A percentile compares a stretch with the other conserved stretches of the same genome.
phyloP scores from a whole-genome alignment of 2,888 invertebrate species.

The Campoletis raptor region DNA sequence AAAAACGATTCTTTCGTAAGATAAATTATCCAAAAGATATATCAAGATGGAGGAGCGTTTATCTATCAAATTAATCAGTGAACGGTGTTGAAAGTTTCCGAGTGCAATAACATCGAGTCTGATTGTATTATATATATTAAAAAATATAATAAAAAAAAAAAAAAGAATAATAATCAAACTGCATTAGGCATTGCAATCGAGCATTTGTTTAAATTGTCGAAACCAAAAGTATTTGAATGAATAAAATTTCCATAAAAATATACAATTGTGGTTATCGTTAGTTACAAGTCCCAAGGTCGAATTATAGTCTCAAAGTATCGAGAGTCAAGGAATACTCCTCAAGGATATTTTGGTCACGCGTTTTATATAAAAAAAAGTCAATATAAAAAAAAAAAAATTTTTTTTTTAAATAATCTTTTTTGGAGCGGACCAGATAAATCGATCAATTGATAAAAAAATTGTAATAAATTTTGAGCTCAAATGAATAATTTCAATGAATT shows the following conservation, averaged over 20 bases:
- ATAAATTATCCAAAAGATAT: neutral
- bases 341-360: neutral
- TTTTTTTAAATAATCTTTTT: neutral
- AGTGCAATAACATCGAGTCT: neutral
- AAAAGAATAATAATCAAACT: no score
- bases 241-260: no score
- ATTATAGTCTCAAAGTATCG: neutral
- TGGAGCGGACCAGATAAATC: neutral
- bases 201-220: no score
- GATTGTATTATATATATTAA: neutral
- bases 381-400: neutral
- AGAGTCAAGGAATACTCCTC: neutral
- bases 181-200: no score
- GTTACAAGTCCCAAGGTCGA: neutral
- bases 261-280: neutral
- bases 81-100: slow-evolving; percentile 11
- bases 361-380: neutral
- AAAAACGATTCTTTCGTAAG: neutral
- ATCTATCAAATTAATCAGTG: neutral
- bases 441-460: neutral
- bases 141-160: neutral
- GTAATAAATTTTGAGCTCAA: neutral
- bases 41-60: neutral
- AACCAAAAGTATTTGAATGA: no score
- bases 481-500: neutral